A percentile compares a stretch with the other conserved stretches of the same genome.
These are phyloP conservation scores for Tachina grossa DNA, from an alignment of 2,888 invertebrate species.

Conservation along the genomic window DNA sequence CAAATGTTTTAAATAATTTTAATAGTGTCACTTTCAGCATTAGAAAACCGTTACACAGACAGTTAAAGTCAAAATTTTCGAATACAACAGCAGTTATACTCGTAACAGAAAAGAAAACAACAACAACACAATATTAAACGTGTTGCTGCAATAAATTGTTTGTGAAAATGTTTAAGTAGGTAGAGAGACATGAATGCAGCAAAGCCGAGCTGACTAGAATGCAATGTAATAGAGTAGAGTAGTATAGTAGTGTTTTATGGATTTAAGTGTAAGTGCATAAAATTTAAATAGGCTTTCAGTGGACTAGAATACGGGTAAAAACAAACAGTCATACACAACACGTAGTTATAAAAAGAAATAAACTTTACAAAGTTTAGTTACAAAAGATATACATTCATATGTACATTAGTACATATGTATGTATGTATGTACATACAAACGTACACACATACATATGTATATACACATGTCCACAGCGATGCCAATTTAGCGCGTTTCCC, in stretches of 20 bases:
- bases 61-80: constrained; percentile 42
- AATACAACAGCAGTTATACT: constrained; percentile 1
- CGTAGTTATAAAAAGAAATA: background rate
- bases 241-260: background rate
- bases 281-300: constrained; percentile 17
- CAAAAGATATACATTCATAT: background rate
- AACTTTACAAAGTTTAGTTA: constrained; percentile 7
- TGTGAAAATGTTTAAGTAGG: constrained; percentile 32
- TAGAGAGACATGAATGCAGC: constrained; percentile 39
- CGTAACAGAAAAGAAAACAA: background rate
- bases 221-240: background rate
- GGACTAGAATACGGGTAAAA: background rate
- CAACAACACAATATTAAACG: constrained; percentile 19
- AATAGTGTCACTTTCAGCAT: constrained; percentile 68
- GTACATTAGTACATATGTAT: background rate
- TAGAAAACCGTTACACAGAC: constrained; percentile 62
- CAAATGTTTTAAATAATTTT: constrained; percentile 47
- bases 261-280: background rate
- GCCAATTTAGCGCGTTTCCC: no score
- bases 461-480: no score
- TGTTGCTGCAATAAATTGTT: constrained; percentile 43
- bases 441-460: no score
- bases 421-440: no score
- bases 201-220: constrained; percentile 37
- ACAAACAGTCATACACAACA: background rate